Conservation (phyloP, 2,888 invertebrate species). For the Drosophila dives region DNA sequence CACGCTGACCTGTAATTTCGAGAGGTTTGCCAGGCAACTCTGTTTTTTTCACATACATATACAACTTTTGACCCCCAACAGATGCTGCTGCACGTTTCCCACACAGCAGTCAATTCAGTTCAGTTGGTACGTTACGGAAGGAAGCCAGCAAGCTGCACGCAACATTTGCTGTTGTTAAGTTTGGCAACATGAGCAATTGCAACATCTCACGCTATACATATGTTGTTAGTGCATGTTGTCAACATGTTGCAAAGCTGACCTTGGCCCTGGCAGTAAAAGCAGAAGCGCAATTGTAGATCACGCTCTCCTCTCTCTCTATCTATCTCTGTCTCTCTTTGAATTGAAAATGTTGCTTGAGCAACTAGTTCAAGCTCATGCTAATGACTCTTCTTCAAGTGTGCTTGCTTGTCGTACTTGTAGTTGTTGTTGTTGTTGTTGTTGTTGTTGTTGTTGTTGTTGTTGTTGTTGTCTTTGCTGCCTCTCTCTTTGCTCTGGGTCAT, state of each 20-base stretch:
- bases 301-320: not conserved
- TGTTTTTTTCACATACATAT: constrained; percentile 16
- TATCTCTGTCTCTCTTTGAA: constrained; percentile 15
- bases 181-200: constrained; percentile 53
- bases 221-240: constrained; percentile 49
- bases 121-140: not conserved
- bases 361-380: constrained; percentile 66
- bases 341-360: constrained; percentile 47
- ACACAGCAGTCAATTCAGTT: constrained; percentile 15
- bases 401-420: constrained; percentile 2
- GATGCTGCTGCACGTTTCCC: constrained; percentile 19
- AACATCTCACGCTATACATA: constrained; percentile 42
- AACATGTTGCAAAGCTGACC: constrained; percentile 73
- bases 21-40: constrained; percentile 44
- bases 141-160: constrained; percentile 28
- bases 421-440: not conserved
- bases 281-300: constrained; percentile 29
- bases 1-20: constrained; percentile 53
- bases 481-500: constrained; percentile 61
- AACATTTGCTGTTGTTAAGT: constrained; percentile 22
- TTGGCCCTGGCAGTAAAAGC: constrained; percentile 53
- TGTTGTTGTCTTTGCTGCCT: constrained; percentile 6
- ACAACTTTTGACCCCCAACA: constrained; percentile 61
- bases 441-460: constrained; percentile 2
- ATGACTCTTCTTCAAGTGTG: constrained; percentile 40